phyloP scores from a whole-genome alignment of 92 coral and sea anemone species.

The Epizoanthus scotinus region DNA sequence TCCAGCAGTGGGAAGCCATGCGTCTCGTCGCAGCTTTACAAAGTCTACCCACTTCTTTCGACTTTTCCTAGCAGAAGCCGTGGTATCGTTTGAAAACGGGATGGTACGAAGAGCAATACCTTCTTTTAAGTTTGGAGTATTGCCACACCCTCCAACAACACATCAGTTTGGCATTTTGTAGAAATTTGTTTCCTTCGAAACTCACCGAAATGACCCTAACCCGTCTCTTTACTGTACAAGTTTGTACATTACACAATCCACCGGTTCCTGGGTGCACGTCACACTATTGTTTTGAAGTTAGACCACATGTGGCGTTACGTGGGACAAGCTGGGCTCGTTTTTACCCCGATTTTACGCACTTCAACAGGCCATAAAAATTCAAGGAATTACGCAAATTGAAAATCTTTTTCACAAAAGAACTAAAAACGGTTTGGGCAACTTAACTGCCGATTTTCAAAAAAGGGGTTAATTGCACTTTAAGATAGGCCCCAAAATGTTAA shows the following conservation, averaged over 20 bases:
- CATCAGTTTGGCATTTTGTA: constrained; percentile 7
- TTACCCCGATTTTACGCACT: too few relatives aligned
- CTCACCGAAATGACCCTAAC: constrained; percentile 15
- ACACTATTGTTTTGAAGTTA: too few relatives aligned
- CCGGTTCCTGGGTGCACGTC: too few relatives aligned
- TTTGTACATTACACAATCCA: too few relatives aligned
- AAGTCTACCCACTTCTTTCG: constrained; percentile 11
- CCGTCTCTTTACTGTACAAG: constrained; percentile 10
- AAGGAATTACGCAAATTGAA: constrained; percentile 3
- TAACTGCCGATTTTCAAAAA: too few relatives aligned
- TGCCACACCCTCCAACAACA: constrained; percentile 4
- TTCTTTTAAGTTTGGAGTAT: constrained; percentile 13
- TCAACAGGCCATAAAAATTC: too few relatives aligned
- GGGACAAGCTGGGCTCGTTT: too few relatives aligned
- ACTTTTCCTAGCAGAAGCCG: constrained; percentile 6
- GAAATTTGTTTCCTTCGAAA: constrained; percentile 1
- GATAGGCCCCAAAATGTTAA: too few relatives aligned
- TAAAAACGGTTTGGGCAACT: too few relatives aligned
- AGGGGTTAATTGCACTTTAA: constrained; percentile 11
- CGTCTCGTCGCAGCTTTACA: constrained; percentile 13
- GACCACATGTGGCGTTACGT: too few relatives aligned
- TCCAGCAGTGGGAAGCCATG: not conserved
- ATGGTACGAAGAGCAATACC: not conserved
- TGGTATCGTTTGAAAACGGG: not conserved
- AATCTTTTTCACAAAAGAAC: constrained; percentile 5